phyloP scores from a whole-genome alignment of 1,140 invertebrate species.

The Elymnias hypermnestra region DNA sequence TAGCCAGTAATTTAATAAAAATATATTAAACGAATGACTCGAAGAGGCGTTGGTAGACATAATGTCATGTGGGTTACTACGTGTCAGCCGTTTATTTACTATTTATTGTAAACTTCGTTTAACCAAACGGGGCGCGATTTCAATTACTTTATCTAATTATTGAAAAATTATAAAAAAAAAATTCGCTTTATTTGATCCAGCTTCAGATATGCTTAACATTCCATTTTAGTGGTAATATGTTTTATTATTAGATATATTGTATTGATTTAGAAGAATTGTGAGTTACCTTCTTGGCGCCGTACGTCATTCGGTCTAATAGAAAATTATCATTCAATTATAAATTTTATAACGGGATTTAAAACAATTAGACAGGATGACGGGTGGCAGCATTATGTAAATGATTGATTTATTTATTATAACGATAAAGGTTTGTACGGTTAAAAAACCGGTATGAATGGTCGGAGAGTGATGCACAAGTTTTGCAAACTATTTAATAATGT shows the following conservation, averaged over 20 bases:
- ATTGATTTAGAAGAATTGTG: slow-evolving; percentile 66
- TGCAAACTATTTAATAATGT: slow-evolving; percentile 33
- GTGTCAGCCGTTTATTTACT: slow-evolving; percentile 52
- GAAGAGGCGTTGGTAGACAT: slow-evolving; percentile 52
- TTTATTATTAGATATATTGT: slow-evolving; percentile 59
- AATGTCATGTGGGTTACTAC: slow-evolving; percentile 27
- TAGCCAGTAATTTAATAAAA: slow-evolving; percentile 73
- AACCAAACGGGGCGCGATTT: slow-evolving; percentile 36
- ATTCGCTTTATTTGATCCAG: slow-evolving; percentile 57
- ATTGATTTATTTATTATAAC: slow-evolving; percentile 39
- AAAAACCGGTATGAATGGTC: slow-evolving; percentile 18
- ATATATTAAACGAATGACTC: slow-evolving; percentile 70
- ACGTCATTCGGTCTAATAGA: slow-evolving; percentile 12
- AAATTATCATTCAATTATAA: slow-evolving; percentile 6
- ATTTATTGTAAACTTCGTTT: slow-evolving; percentile 70
- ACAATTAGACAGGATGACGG: slow-evolving; percentile 9
- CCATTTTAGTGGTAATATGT: slow-evolving; percentile 62
- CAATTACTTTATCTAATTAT: slow-evolving; percentile 39
- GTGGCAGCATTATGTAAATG: slow-evolving; percentile 17
- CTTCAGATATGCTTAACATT: slow-evolving; percentile 60
- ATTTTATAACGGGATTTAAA: slow-evolving; percentile 10
- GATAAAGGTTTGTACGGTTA: slow-evolving; percentile 21
- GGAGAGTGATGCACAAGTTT: slow-evolving; percentile 59
- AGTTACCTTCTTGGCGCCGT: slow-evolving; percentile 41
- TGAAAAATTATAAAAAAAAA: slow-evolving; percentile 42